phyloP scores from a whole-genome alignment of 2,113 vertebrate species.

The Bombycilla garrulus region DNA sequence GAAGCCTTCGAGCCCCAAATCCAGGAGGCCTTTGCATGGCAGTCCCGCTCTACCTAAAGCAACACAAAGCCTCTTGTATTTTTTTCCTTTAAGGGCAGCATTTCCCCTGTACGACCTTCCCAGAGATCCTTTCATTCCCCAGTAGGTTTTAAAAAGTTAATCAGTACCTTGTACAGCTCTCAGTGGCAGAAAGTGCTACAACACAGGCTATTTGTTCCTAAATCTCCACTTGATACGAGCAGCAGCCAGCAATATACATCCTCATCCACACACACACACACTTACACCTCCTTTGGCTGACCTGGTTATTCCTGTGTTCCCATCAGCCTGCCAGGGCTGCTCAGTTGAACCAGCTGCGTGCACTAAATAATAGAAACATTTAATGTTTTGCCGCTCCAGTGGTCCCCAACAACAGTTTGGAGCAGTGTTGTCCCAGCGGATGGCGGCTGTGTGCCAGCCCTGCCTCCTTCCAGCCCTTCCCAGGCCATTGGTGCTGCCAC shows the following conservation, averaged over 20 bases:
- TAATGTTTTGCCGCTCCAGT: slow-evolving; percentile 38
- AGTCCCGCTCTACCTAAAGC: rapidly evolving
- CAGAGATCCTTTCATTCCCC: neutral
- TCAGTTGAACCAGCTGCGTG: slow-evolving; percentile 49
- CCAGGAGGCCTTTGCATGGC: neutral
- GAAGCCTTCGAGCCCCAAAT: neutral
- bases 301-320: slow-evolving; percentile 25
- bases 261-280: neutral
- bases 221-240: neutral
- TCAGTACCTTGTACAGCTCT: slow-evolving; percentile 6
- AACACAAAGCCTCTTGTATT: neutral
- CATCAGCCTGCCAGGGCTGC: slow-evolving; percentile 20
- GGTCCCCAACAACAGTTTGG: neutral
- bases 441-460: neutral
- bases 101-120: neutral
- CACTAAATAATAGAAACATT: slow-evolving; percentile 62
- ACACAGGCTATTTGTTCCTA: slow-evolving; percentile 3
- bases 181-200: neutral
- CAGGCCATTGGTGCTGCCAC: neutral
- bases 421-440: neutral
- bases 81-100: neutral
- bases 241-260: neutral
- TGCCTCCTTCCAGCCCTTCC: neutral
- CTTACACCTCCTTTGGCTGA: slow-evolving; percentile 21
- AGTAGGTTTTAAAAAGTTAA: slow-evolving; percentile 31